Evolutionary conservation across 2,888 invertebrate species (phyloP), one percentile per base, ranked within the genome.

Genomic region (Spialia ferax): DNA sequence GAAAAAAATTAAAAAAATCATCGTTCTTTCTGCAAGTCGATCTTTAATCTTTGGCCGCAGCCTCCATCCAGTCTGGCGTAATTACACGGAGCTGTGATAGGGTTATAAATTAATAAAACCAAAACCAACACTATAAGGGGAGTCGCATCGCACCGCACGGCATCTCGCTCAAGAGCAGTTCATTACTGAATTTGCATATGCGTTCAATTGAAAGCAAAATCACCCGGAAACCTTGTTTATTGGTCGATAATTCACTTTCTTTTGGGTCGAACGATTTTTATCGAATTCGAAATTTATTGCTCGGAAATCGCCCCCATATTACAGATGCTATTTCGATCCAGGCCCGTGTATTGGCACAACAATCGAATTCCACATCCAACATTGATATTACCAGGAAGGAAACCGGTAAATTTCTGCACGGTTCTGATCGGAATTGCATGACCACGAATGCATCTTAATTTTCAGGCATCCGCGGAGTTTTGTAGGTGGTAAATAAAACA

Each of bases 121-220:
- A 79, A 86, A 82, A 82, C 79, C 82, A 69, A 69, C 57, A 50
- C 1, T 22, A 22, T 26, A 54, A 26, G 15, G 26, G n/a, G 11
- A 23, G 23, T 52, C 52, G 52, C 2, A 23, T 23, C n/a, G 52
- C 52, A 23, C 71, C 65, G 75, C 71, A 71, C 74, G 75, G 72
- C 59, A 26, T 48, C 35, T 79, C 83, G 76, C 83, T 81, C 84
- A 77, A 82, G 78, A 82, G 74, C 73, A 81, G 83, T 82, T 73
- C 78, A 80, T 81, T 82, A 80, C 79, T 72, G 73, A 77, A 86
- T 87, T 86, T 84, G 82, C 85, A 85, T 87, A 82, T 29, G 67
- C 55, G 35, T 48, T 76, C 48, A 80, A 79, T 74, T 70, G 70
- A 73, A 75, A 75, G 73, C 52, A 67, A 67, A 67, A 67, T 67